Conservation (phyloP, 2,888 invertebrate species). For the Nebria brevicollis region DNA sequence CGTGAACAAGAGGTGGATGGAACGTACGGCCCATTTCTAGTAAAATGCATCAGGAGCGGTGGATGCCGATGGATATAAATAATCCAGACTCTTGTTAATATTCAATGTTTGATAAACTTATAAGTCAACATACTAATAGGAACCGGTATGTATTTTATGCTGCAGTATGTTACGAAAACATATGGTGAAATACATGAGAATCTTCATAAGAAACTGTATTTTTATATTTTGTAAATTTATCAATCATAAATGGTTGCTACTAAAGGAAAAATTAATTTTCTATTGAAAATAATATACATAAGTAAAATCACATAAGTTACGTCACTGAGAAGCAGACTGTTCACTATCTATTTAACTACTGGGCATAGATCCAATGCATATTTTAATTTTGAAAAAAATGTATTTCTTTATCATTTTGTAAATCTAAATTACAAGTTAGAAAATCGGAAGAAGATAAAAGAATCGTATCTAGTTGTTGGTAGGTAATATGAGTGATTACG, state of each 20-base stretch:
- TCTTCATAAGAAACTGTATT: not conserved
- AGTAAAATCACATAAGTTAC: no score
- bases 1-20: conserved; percentile 3
- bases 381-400: not conserved
- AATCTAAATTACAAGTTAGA: not conserved
- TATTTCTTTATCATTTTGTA: not conserved
- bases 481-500: not conserved
- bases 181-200: not conserved
- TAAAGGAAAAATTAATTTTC: no score
- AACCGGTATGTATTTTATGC: not conserved
- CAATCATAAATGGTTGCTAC: no score
- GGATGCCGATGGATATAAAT: conserved; percentile 24
- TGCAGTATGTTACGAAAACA: conserved; percentile 3
- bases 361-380: not conserved
- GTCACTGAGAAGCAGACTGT: no score
- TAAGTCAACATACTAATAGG: conserved; percentile 23
- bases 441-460: not conserved
- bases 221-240: not conserved
- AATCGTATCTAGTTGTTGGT: not conserved
- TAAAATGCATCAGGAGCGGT: conserved; percentile 11
- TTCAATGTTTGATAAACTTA: conserved; percentile 28
- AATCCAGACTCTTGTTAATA: conserved; percentile 25
- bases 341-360: not conserved
- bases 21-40: conserved; percentile 16
- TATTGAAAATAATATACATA: no score